Evolutionary conservation across 2,888 invertebrate species (phyloP), one percentile per base, ranked within the genome.

Genomic region (Xestia ashworthii): DNA sequence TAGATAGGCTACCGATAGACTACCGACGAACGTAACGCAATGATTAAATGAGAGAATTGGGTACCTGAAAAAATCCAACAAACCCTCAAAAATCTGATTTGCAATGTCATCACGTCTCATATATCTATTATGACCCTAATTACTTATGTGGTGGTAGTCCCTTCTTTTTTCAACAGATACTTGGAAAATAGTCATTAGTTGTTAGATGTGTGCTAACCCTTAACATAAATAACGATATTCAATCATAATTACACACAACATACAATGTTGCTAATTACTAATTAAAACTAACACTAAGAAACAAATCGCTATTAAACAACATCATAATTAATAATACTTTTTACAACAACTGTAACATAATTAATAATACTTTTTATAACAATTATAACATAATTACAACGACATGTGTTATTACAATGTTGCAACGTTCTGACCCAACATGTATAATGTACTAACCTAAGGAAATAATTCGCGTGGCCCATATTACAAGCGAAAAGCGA

Each of bases 381-480:
- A 87, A 87, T 88, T 88, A 87, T 84, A 83, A 83, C 66, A 71
- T 60, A 60, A 60, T 60, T 60, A 60, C 84, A 85, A 87, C 83
- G 80, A 82, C 87, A 87, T 72, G 72, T 83, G 80, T 74, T 87
- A 88, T 88, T 86, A 90, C 82, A 81, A 83, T 80, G 82, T 89
- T 87, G 88, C 88, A 85, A 85, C 78, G 78, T 77, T 72, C 69
- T 88, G 82, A 85, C 82, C 83, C 74, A 74, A 74, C 79, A 79
- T 82, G 78, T 84, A 80, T 84, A 83, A 84, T 87, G 82, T 84
- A 82, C 77, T 65, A 79, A 87, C 79, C 58, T 81, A 81, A 86
- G 83, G 89, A 87, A 86, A 87, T 89, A 74, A 76, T 76, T 78
- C 66, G 78, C 70, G n/a, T 85, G 89, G 88, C 83, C 74, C 81